Percentiles rank a stretch among this genome's conserved stretches.
Evolutionary conservation across 53 echinoderm and acorn worm genomes (phyloP).

Genomic region (Zoroaster sp.): DNA sequence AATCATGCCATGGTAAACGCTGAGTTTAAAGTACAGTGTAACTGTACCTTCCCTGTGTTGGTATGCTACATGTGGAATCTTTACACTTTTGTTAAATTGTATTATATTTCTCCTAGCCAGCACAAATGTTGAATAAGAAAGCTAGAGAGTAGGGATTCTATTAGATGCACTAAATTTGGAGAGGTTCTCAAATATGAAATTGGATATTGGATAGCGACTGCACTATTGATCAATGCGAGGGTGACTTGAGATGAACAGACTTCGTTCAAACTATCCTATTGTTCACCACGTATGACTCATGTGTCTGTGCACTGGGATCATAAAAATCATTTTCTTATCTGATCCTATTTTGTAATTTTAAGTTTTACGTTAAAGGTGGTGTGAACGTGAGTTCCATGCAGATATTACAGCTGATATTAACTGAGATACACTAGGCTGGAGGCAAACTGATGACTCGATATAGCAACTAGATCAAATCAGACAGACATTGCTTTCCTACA

Average conservation of each 20-base stretch:
- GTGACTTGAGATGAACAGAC: background rate
- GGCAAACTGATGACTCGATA: background rate
- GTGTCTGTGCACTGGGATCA: background rate
- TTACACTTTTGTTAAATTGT: background rate
- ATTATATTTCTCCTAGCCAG: background rate
- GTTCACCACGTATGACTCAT: constrained; percentile 2
- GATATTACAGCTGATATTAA: background rate
- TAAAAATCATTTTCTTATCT: background rate
- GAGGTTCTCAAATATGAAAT: constrained; percentile 40
- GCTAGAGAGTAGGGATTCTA: background rate
- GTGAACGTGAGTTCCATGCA: background rate
- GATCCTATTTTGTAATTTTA: background rate
- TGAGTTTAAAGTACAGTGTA: background rate
- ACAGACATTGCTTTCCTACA: background rate
- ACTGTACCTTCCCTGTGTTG: background rate
- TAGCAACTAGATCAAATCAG: background rate
- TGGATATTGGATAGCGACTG: constrained; percentile 30
- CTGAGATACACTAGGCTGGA: background rate
- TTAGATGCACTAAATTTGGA: background rate
- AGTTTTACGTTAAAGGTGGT: background rate
- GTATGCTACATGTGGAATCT: background rate
- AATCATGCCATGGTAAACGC: too few relatives aligned
- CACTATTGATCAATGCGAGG: constrained; percentile 18
- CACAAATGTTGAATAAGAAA: background rate
- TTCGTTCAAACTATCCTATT: background rate